phyloP scores from a whole-genome alignment of 92 coral and sea anemone species.

The Muricea muricata region DNA sequence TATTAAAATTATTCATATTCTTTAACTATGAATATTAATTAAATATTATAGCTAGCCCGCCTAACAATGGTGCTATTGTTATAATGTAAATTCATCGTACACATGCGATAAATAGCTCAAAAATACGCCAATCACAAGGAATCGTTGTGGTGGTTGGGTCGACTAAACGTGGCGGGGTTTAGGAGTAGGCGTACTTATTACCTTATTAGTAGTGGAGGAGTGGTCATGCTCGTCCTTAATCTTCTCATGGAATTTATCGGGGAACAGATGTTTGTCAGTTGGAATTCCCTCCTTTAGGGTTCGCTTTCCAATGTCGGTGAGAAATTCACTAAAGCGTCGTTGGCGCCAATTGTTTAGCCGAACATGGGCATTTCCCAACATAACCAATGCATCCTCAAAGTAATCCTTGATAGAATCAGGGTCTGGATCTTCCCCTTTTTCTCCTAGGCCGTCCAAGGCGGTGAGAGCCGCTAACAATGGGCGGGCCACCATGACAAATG shows the following conservation, averaged over 20 bases:
- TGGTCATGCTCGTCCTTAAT: conserved; percentile 69
- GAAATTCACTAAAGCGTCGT: conserved; percentile 53
- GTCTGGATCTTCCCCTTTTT: conserved; percentile 16
- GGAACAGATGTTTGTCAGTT: no score
- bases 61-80: no score
- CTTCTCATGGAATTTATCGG: no score
- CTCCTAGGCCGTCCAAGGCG: conserved; percentile 50
- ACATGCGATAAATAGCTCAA: no score
- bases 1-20: no score
- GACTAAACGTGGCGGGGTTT: neutral
- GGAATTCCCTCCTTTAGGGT: conserved; percentile 47
- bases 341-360: conserved; percentile 68
- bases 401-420: conserved; percentile 53
- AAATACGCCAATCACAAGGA: no score
- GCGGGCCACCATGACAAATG: conserved; percentile 53
- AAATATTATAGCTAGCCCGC: no score
- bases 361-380: conserved; percentile 60
- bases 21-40: no score
- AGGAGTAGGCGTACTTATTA: no score
- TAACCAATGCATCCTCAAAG: conserved; percentile 62
- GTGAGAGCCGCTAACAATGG: conserved; percentile 61
- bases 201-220: conserved; percentile 46
- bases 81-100: no score
- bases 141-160: no score
- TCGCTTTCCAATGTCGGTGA: neutral